Conservation (phyloP, 2,113 vertebrate genomes). For the Corythoichthys intestinalis region DNA sequence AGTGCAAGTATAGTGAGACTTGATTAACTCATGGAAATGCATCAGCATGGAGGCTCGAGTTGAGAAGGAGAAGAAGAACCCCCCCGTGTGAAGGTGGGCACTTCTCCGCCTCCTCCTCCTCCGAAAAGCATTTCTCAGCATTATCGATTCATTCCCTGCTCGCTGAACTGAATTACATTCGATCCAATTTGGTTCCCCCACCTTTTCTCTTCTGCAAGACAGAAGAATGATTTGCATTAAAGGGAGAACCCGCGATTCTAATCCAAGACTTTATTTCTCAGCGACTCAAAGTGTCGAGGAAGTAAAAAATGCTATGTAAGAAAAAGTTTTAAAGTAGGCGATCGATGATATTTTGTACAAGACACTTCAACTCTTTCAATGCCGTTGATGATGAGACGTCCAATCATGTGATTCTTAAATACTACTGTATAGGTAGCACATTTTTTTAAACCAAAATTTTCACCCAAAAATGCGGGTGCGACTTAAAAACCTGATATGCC, state of each 20-base stretch:
- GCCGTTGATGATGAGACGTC: too few relatives aligned
- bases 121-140: conserved; percentile 72
- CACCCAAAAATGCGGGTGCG: too few relatives aligned
- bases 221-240: conserved; percentile 68
- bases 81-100: conserved; percentile 53
- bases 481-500: too few relatives aligned
- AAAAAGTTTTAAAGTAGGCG: conserved; percentile 12
- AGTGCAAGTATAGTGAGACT: conserved; percentile 35
- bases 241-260: conserved; percentile 11
- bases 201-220: conserved; percentile 63
- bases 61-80: conserved; percentile 45
- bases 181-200: conserved; percentile 74
- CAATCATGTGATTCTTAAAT: too few relatives aligned
- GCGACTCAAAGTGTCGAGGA: background rate
- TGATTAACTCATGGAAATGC: conserved; percentile 57
- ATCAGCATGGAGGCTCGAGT: conserved; percentile 44
- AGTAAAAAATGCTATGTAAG: background rate
- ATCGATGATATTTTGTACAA: conserved; percentile 13
- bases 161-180: conserved; percentile 75
- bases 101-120: conserved; percentile 37
- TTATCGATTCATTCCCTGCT: conserved; percentile 72
- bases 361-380: too few relatives aligned
- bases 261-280: background rate
- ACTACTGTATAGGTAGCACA: too few relatives aligned
- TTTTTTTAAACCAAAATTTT: too few relatives aligned